A percentile compares a stretch with the other conserved stretches of the same genome.
These are phyloP conservation scores for Notothenia rossii DNA, from an alignment of 2,113 vertebrate species.

Conservation along the genomic window DNA sequence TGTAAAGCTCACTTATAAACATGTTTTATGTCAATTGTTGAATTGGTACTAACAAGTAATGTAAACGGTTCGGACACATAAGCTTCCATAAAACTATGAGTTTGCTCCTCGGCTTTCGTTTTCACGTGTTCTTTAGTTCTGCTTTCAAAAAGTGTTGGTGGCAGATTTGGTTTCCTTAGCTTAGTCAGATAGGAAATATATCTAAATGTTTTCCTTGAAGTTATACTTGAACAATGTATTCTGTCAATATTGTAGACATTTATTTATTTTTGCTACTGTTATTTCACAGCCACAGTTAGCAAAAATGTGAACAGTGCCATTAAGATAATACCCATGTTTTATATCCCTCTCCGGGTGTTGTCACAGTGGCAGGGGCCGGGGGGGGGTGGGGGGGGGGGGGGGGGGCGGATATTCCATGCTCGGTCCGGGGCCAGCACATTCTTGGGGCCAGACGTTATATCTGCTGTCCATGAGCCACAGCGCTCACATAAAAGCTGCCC, in stretches of 20 bases:
- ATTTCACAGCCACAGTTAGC: not conserved
- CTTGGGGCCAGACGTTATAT: slow-evolving; percentile 79
- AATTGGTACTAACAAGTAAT: not conserved
- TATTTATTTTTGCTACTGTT: not conserved
- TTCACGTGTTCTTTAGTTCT: not conserved
- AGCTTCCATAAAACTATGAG: not conserved
- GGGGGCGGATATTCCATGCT: slow-evolving; percentile 70
- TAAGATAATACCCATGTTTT: slow-evolving; percentile 51
- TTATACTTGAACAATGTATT: not conserved
- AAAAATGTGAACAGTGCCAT: slow-evolving; percentile 26
- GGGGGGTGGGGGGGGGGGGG: slow-evolving; percentile 66
- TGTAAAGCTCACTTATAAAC: not conserved
- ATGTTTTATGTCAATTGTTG: not conserved
- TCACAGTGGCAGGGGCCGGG: slow-evolving; percentile 53
- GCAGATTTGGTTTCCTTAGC: not conserved
- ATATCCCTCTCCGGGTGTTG: slow-evolving; percentile 53
- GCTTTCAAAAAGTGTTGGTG: no score
- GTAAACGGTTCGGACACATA: not conserved
- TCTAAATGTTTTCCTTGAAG: not conserved
- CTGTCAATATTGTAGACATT: not conserved
- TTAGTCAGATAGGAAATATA: not conserved
- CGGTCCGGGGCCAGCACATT: slow-evolving; percentile 78
- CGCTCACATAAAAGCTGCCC: slow-evolving; percentile 72
- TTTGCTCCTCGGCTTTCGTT: not conserved
- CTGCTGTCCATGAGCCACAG: slow-evolving; percentile 62